These are phyloP conservation scores for Neoitamus cyanurus DNA, from an alignment of 2,888 invertebrate genomes.

Conservation along the genomic window DNA sequence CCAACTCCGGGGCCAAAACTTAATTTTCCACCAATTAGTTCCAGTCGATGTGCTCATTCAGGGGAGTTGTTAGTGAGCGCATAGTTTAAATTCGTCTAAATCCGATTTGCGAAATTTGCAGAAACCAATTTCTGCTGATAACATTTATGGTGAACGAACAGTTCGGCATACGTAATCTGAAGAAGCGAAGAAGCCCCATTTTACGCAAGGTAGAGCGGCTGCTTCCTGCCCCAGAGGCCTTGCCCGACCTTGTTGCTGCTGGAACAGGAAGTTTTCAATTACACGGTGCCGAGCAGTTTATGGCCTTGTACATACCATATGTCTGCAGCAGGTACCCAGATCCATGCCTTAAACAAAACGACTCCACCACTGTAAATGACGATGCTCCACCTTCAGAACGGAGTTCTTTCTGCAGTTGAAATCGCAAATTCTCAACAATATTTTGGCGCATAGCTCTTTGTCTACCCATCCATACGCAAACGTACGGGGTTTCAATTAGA, in stretches of 20 bases:
- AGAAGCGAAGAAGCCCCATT: neutral
- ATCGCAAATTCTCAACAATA: neutral
- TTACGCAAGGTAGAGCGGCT: neutral
- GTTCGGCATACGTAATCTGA: neutral
- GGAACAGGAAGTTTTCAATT: neutral
- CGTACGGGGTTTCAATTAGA: neutral
- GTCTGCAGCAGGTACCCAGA: neutral
- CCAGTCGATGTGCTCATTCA: slow-evolving; percentile 1
- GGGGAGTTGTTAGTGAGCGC: neutral
- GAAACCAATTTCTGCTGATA: slow-evolving; percentile 5
- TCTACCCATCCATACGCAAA: neutral
- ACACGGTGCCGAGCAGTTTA: neutral
- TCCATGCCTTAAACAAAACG: neutral
- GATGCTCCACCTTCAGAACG: neutral
- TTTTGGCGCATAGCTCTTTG: neutral
- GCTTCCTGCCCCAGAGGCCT: neutral
- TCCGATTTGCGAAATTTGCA: slow-evolving; percentile 5
- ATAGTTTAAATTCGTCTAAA: slow-evolving; percentile 1
- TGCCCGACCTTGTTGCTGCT: neutral
- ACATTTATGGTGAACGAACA: neutral
- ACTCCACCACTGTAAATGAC: neutral
- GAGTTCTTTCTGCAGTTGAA: neutral
- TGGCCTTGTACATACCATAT: neutral
- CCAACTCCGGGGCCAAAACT: neutral
- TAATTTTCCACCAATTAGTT: slow-evolving; percentile 5